phyloP scores from a whole-genome alignment of 1,140 invertebrate species.

The Neomicropteryx cornuta region DNA sequence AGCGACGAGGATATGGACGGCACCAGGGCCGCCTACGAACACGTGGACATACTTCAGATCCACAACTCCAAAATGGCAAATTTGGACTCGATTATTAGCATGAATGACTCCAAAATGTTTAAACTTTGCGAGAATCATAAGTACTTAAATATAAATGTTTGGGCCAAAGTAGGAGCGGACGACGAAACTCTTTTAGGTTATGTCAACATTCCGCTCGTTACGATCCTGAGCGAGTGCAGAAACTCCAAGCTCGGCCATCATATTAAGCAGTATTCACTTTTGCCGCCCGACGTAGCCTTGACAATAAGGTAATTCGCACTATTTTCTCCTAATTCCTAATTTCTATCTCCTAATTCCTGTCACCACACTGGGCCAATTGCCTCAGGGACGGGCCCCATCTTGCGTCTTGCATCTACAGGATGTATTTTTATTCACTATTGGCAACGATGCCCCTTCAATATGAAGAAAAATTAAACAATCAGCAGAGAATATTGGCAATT shows the following conservation, averaged over 20 bases:
- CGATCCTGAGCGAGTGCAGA: conserved; percentile 67
- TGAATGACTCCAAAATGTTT: conserved; percentile 66
- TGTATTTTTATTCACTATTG: too few species aligned
- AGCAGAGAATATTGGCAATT: too few species aligned
- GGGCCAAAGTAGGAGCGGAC: conserved; percentile 48
- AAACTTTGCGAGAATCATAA: conserved; percentile 54
- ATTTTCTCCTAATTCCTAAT: too few species aligned
- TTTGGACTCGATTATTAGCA: conserved; percentile 46
- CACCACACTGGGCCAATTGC: too few species aligned
- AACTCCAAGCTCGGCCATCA: conserved; percentile 70
- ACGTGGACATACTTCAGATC: conserved; percentile 38
- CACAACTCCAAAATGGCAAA: conserved; percentile 35
- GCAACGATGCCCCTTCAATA: too few species aligned
- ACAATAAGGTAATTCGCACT: conserved; percentile 46
- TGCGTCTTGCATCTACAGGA: too few species aligned
- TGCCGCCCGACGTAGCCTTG: conserved; percentile 56
- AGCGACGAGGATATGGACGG: too few species aligned
- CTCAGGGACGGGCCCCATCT: too few species aligned
- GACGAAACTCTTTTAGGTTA: conserved; percentile 62
- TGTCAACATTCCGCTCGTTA: conserved; percentile 65
- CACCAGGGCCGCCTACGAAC: conserved; percentile 16
- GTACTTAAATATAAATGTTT: conserved; percentile 77
- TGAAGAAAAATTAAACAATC: too few species aligned
- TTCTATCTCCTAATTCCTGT: too few species aligned
- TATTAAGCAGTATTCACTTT: conserved; percentile 59